Base-by-base conservation (phyloP, 2,113 vertebrate species). In the Microcebus griseorufus region DNA sequence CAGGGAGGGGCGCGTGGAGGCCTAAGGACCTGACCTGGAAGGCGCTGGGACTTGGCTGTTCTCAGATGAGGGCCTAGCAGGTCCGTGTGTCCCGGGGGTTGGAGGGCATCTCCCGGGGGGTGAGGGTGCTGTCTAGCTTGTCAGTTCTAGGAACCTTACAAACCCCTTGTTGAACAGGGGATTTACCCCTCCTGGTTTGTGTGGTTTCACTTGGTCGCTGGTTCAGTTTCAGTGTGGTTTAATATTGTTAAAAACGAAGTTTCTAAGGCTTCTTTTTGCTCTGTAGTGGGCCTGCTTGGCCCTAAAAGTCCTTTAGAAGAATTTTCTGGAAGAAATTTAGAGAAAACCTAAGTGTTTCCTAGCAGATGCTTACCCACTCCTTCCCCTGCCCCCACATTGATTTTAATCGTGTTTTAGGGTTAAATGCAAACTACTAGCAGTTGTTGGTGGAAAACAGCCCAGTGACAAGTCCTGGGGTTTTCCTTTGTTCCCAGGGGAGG, bases 401-500 rank as follows among this genome's bases (percentile, higher is more conserved):
- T 91, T 88, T 90, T 55, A 60, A 37, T 55, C 89, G 88, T 72
- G 75, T 34, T 65, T 87, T 94, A 72, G 79, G 60, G 39, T 89
- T 87, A 84, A 91, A 76, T 27, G 45, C 58, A 67, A 89, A 84
- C 64, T 88, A 3, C 85, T 51, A 45, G 84, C 82, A 94, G 87
- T 81, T 84, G 55, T 51, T 72, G 62, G 29, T 75, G 80, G 92
- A 82, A 93, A 92, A 58, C 5, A 64, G 82, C 53, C 51, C 65
- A 62, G 29, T 45, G 18, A 22, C 22, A 16, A 85, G 12, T 4
- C 13, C 37, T 32, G 80, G 96, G 95, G 60, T 55, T 98, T 97
- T 88, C 97, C 96, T 97, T 88, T 72, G 69, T 88, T 93, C 86
- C 79, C 82, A 37, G 39, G 96, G 97, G 95, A 97, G 25, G 79